phyloP scores from a whole-genome alignment of 2,888 invertebrate genomes.

The Leptopterna dolabrata region DNA sequence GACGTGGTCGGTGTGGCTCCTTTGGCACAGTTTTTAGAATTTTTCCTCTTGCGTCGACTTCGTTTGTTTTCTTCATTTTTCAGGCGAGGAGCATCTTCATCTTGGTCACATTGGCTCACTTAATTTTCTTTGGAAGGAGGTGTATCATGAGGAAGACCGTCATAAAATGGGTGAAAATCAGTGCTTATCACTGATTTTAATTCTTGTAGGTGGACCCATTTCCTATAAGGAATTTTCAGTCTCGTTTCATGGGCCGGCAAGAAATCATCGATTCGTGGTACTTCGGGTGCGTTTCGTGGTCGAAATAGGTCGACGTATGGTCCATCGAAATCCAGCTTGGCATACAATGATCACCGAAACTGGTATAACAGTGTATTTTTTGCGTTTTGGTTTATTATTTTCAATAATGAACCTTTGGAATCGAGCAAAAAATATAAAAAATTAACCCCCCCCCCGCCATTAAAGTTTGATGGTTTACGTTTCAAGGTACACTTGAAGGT shows the following conservation, averaged over 20 bases:
- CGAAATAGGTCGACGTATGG: not conserved
- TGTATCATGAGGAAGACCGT: not conserved
- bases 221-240: not conserved
- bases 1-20: too few species aligned
- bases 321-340: not conserved
- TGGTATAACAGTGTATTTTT: too few species aligned
- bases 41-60: too few species aligned
- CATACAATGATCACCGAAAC: too few species aligned
- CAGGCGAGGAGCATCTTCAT: not conserved
- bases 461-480: too few species aligned
- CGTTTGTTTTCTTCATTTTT: not conserved
- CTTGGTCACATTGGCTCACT: not conserved
- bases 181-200: not conserved
- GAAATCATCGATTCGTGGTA: not conserved
- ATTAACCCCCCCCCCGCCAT: too few species aligned
- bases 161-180: not conserved
- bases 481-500: too few species aligned
- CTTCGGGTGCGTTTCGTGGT: not conserved
- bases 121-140: not conserved
- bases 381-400: too few species aligned
- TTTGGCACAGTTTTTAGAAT: too few species aligned
- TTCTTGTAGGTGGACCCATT: not conserved
- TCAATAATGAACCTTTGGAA: too few species aligned
- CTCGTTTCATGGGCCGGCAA: not conserved
- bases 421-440: too few species aligned